A percentile compares a stretch with the other conserved stretches of the same genome.
phyloP scores from a whole-genome alignment of 2,888 invertebrate genomes.

The Sinodicranocentrus sp. region DNA sequence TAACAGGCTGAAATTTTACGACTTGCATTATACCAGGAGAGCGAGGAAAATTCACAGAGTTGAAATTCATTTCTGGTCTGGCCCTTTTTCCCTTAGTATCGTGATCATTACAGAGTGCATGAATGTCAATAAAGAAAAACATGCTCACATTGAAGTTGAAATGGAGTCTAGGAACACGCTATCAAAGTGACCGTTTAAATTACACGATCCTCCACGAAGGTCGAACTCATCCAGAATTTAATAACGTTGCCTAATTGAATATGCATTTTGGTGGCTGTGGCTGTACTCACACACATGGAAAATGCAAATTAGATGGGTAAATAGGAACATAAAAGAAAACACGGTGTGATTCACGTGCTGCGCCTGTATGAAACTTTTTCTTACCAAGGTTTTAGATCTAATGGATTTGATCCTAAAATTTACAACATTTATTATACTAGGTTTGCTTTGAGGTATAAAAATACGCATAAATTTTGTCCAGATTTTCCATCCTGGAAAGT shows the following conservation, averaged over 20 bases:
- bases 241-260: no score
- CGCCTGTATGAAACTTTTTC: neutral
- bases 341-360: conserved; percentile 19
- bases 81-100: neutral
- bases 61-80: neutral
- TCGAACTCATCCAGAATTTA: no score
- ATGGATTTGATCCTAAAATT: neutral
- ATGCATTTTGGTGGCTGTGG: no score
- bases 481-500: neutral
- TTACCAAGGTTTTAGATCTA: no score
- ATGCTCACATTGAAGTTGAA: no score
- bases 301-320: no score
- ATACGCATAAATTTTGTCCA: conserved; percentile 32
- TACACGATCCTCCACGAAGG: no score
- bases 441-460: neutral
- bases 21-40: no score
- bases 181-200: no score
- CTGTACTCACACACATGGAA: no score
- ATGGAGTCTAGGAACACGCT: no score
- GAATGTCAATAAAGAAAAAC: conserved; percentile 2
- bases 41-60: neutral
- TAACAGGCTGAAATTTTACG: no score
- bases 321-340: conserved; percentile 14
- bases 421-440: neutral
- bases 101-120: neutral